Conservation (phyloP, 2,797 vertebrate species). For the Nothura maculosa region DNA sequence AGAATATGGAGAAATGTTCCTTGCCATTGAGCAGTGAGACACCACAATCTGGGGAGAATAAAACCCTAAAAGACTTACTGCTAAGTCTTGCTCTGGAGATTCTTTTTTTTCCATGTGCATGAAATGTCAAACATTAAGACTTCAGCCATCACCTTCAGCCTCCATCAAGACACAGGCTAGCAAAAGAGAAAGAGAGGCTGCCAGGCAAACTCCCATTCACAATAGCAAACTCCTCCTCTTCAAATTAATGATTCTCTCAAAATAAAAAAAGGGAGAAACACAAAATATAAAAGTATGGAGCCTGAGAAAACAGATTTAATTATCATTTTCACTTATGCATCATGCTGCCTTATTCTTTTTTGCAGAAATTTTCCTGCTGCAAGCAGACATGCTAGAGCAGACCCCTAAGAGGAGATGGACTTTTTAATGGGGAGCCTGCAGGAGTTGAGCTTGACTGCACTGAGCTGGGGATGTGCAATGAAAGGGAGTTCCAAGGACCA, state of each 20-base stretch:
- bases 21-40: neutral
- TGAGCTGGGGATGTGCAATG: neutral
- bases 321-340: neutral
- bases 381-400: neutral
- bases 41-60: neutral
- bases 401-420: neutral
- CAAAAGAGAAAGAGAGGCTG: neutral
- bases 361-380: neutral
- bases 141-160: neutral
- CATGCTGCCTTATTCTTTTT: neutral
- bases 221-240: neutral
- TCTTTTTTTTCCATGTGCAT: neutral
- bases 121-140: neutral
- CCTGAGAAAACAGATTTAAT: neutral
- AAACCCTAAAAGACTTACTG: neutral
- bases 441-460: fast-evolving
- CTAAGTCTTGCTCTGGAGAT: neutral
- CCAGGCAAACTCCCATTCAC: neutral
- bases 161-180: neutral
- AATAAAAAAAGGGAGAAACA: neutral
- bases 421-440: neutral
- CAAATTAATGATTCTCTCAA: neutral
- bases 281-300: neutral
- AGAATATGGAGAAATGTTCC: neutral
- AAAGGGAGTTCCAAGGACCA: neutral